These are phyloP conservation scores for Sarcophaga peregrina DNA, from an alignment of 1,140 invertebrate species.

Conservation along the genomic window DNA sequence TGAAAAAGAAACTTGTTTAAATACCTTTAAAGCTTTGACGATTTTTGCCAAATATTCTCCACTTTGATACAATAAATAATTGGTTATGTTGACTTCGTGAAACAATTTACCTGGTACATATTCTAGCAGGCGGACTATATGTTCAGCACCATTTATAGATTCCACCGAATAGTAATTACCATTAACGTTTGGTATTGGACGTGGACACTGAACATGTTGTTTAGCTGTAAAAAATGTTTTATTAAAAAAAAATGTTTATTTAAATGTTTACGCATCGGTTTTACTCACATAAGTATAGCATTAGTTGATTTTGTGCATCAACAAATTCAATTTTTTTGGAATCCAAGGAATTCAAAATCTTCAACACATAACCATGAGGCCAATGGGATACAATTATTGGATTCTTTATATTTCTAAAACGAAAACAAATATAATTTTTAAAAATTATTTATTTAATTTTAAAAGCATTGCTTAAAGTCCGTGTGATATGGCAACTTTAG, in stretches of 20 bases:
- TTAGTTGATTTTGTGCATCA: slow-evolving; percentile 77
- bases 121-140: slow-evolving; percentile 79
- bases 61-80: slow-evolving; percentile 75
- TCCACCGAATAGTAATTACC: slow-evolving; percentile 74
- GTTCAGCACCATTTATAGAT: slow-evolving; percentile 68
- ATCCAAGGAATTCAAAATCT: slow-evolving; percentile 84
- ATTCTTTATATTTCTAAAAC: slow-evolving; percentile 70
- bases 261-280: background rate
- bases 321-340: slow-evolving; percentile 75
- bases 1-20: background rate
- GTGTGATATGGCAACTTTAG: too few species aligned
- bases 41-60: slow-evolving; percentile 78
- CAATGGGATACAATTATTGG: slow-evolving; percentile 69
- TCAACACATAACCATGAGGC: slow-evolving; percentile 80
- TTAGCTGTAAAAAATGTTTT: slow-evolving; percentile 64
- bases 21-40: slow-evolving; percentile 76
- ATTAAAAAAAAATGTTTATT: slow-evolving; percentile 25
- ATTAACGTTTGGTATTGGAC: slow-evolving; percentile 75
- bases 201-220: slow-evolving; percentile 73
- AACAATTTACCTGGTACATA: slow-evolving; percentile 80
- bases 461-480: too few species aligned
- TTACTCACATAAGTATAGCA: slow-evolving; percentile 74
- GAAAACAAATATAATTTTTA: background rate
- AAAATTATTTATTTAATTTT: too few species aligned
- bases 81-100: slow-evolving; percentile 69